Conservation (phyloP, 1,140 invertebrate species). For the Chlorops oryzae region DNA sequence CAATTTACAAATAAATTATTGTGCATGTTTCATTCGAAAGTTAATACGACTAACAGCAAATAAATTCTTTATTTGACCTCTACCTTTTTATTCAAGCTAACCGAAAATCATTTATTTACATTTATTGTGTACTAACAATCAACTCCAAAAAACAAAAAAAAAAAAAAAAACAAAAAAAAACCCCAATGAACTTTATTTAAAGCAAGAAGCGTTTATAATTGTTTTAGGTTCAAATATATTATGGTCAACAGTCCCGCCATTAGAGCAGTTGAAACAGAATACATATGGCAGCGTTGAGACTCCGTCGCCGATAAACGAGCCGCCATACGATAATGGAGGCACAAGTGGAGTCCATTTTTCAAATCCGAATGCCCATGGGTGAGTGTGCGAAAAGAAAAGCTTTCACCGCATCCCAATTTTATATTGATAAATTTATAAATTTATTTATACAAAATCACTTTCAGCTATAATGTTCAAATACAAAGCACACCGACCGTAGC, state of each 20-base stretch:
- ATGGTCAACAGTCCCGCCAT: conserved; percentile 40
- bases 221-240: conserved; percentile 36
- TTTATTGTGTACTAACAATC: background rate
- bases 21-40: too few species aligned
- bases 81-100: too few species aligned
- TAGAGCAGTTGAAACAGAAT: conserved; percentile 43
- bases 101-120: too few species aligned
- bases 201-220: conserved; percentile 4
- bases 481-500: conserved; percentile 42
- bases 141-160: background rate
- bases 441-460: too few species aligned
- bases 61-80: too few species aligned
- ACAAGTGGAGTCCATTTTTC: conserved; percentile 39
- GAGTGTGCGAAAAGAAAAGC: conserved; percentile 9
- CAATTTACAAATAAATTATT: too few species aligned
- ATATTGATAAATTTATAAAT: background rate
- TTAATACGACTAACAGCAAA: too few species aligned
- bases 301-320: conserved; percentile 42
- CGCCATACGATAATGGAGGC: conserved; percentile 32
- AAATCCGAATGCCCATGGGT: conserved; percentile 47
- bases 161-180: background rate
- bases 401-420: too few species aligned
- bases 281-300: conserved; percentile 45
- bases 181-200: background rate
- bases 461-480: conserved; percentile 44